Evolutionary conservation across 2,797 vertebrate genomes (phyloP).

Genomic region (Somateria mollissima): DNA sequence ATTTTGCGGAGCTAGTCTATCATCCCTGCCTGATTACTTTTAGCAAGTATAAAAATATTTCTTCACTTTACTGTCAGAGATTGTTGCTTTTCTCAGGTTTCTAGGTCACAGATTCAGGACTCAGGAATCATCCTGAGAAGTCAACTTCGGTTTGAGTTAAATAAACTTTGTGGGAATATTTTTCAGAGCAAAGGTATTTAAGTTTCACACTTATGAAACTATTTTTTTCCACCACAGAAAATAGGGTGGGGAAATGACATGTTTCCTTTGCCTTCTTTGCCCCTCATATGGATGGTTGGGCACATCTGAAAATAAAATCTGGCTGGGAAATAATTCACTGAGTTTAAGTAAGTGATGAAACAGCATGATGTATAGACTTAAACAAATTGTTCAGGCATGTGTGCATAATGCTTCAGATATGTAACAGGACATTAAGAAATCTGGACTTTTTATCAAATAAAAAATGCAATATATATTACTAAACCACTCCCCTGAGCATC

Average conservation of each 20-base stretch:
- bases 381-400: conserved; percentile 49
- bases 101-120: neutral
- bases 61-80: neutral
- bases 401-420: conserved; percentile 1
- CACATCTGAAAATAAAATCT: conserved; percentile 60
- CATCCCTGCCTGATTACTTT: neutral
- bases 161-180: neutral
- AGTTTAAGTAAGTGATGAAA: conserved; percentile 63
- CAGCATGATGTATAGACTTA: conserved; percentile 53
- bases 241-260: neutral
- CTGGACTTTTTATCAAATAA: conserved; percentile 35
- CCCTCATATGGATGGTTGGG: neutral
- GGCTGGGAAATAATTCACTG: conserved; percentile 53
- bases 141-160: neutral
- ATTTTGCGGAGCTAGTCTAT: neutral
- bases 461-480: conserved; percentile 34
- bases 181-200: neutral
- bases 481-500: neutral
- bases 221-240: neutral
- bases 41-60: neutral
- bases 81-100: neutral
- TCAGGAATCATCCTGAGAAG: neutral
- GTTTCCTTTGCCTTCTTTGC: conserved; percentile 23
- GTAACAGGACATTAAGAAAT: conserved; percentile 39
- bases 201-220: neutral